A percentile compares a stretch with the other conserved stretches of the same genome.
These are phyloP conservation scores for Sebastes fasciatus DNA, from an alignment of 2,113 vertebrate genomes.

Conservation along the genomic window DNA sequence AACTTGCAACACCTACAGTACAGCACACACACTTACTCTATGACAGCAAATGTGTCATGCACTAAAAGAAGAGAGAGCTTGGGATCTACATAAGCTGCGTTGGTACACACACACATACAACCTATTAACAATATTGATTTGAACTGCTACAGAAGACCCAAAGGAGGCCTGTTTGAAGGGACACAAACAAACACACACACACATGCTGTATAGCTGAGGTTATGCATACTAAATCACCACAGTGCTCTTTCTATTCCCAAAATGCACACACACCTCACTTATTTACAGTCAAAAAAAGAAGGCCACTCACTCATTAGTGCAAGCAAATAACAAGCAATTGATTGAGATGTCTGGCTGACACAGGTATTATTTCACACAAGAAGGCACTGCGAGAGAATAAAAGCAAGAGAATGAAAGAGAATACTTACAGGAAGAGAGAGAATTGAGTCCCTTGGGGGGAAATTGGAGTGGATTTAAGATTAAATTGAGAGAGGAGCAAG, in stretches of 20 bases:
- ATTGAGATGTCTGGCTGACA: conserved; percentile 63
- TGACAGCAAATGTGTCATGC: conserved; percentile 28
- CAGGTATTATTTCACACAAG: conserved; percentile 45
- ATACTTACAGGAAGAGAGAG: conserved; percentile 83
- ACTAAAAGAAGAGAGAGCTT: conserved; percentile 38
- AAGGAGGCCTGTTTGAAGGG: conserved; percentile 60
- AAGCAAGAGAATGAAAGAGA: conserved; percentile 72
- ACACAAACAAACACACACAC: conserved; percentile 23
- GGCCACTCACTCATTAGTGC: conserved; percentile 43
- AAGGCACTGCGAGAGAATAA: conserved; percentile 59
- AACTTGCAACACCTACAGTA: conserved; percentile 47
- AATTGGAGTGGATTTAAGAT: conserved; percentile 77
- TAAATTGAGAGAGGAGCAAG: conserved; percentile 79
- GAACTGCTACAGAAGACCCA: conserved; percentile 59
- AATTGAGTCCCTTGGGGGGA: conserved; percentile 67
- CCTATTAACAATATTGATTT: conserved; percentile 72
- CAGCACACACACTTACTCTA: neutral
- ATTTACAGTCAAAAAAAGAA: conserved; percentile 51
- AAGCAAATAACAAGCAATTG: conserved; percentile 59
- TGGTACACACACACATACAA: conserved; percentile 40
- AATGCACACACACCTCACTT: conserved; percentile 50
- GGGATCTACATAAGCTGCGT: conserved; percentile 58
- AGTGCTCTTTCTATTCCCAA: conserved; percentile 40
- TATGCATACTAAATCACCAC: conserved; percentile 64
- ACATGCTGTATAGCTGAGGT: conserved; percentile 46